Evolutionary conservation across 2,888 invertebrate species (phyloP), one percentile per base, ranked within the genome.

Genomic region (Chelonus formosanus): DNA sequence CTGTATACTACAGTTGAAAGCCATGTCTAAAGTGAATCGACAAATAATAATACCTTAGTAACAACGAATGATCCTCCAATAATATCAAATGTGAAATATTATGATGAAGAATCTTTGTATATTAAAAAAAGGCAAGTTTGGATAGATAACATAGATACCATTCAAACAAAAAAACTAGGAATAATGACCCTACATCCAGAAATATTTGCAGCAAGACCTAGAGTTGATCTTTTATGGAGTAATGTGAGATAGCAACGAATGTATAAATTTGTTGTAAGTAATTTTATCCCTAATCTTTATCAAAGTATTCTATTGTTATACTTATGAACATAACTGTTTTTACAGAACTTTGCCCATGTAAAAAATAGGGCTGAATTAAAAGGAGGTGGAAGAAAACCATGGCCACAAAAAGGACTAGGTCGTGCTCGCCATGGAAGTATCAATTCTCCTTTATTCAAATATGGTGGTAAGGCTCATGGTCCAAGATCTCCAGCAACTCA

Each of bases 361-460:
- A 92, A 93, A 81, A 90, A 91, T 0, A 87, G 95, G 64, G 92
- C 93, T 0, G 98, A 99, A 86, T 91, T 94, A 63, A 86, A 90
- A 56, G 97, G 97, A 45, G 95, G 97, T 61, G 96, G 96, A 0
- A 87, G 89, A 35, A 98, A 99, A 78, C 98, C 98, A 0, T 98
- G 97, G 97, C 95, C 95, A 0, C 99, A 99, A 81, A 99, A 99
- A 85, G 96, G 97, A 32, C 80, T 88, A 36, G 99, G 99, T 0
- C 88, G 89, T 73, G 94, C 98, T 1, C 89, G 98, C 52, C 97
- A 97, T 80, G 96, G 97, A 8, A 96, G 95, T 7, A 94, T 94
- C 67, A 88, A 96, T 65, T 95, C 97, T 3, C 98, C 98, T 0
- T 81, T 97, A 2, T 97, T 91, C 85, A 87, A 86, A 70, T 91